These are phyloP conservation scores for Ylistrum balloti DNA, from an alignment of 1,140 invertebrate species.

Conservation along the genomic window DNA sequence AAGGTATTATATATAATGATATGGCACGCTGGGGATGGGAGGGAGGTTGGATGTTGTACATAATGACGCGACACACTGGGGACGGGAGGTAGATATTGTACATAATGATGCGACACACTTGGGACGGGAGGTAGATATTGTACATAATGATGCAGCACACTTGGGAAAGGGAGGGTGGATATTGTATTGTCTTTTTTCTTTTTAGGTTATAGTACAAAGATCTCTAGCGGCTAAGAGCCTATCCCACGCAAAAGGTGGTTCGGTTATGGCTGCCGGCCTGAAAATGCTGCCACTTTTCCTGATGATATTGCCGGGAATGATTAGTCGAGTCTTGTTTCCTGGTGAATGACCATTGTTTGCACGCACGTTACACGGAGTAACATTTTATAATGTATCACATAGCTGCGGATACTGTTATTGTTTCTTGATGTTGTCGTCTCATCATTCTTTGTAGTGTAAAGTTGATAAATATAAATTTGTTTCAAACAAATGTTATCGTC, in stretches of 20 bases:
- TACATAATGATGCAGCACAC: not conserved
- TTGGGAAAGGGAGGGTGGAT: not conserved
- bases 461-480: too few species aligned
- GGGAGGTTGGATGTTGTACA: too few species aligned
- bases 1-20: too few species aligned
- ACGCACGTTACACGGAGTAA: not conserved
- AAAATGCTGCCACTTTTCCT: slow-evolving; percentile 84
- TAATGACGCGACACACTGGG: too few species aligned
- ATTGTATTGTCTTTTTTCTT: slow-evolving; percentile 46
- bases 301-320: slow-evolving; percentile 84
- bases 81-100: too few species aligned
- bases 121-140: not conserved
- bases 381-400: not conserved
- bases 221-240: slow-evolving; percentile 83
- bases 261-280: slow-evolving; percentile 82
- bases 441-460: not conserved
- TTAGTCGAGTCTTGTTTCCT: slow-evolving; percentile 81
- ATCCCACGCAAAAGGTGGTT: slow-evolving; percentile 83
- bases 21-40: too few species aligned
- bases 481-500: not conserved
- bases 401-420: not conserved
- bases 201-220: slow-evolving; percentile 84
- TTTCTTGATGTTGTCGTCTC: not conserved
- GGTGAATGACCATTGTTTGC: slow-evolving; percentile 61
- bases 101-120: not conserved